A percentile compares a stretch with the other conserved stretches of the same genome.
Conservation (phyloP, 2,797 vertebrate species). For the Macropodus opercularis region DNA sequence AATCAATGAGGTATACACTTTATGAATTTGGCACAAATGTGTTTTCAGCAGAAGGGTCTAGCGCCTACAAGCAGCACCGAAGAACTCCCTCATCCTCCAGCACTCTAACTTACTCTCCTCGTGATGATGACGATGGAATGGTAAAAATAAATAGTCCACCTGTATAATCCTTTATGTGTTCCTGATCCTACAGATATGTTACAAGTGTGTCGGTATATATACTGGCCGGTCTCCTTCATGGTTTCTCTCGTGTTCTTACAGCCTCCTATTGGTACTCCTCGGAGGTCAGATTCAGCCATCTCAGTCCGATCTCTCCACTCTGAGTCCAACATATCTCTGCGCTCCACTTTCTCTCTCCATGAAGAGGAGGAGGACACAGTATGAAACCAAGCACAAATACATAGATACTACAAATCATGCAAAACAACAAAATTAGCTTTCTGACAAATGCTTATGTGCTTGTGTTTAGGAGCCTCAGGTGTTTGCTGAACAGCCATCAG, state of each 20-base stretch:
- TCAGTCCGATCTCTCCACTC: constrained; percentile 96
- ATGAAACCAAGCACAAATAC: constrained; percentile 26
- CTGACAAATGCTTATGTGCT: background rate
- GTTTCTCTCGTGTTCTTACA: constrained; percentile 53
- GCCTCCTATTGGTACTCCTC: constrained; percentile 91
- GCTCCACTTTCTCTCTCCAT: constrained; percentile 97
- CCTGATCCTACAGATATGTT: background rate
- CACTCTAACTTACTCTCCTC: constrained; percentile 91
- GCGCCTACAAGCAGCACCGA: constrained; percentile 92
- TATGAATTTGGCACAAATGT: constrained; percentile 4
- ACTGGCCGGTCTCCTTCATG: too few relatives aligned
- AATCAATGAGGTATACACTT: background rate
- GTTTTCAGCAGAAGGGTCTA: constrained; percentile 85
- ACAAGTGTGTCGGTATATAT: background rate
- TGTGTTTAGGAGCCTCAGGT: constrained; percentile 90
- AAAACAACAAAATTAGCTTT: background rate
- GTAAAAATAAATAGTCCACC: constrained; percentile 69
- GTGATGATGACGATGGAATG: constrained; percentile 96
- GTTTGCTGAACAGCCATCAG: constrained; percentile 96
- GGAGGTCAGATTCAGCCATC: constrained; percentile 95
- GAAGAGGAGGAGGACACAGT: constrained; percentile 99
- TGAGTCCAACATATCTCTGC: constrained; percentile 98
- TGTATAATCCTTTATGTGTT: background rate
- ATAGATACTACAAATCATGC: background rate
- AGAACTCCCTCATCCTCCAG: constrained; percentile 96